Evolutionary conservation across 30 jellyfish, hydroid and myxozoan genomes (phyloP).

Genomic region (Pseudorhiza aurosa): DNA sequence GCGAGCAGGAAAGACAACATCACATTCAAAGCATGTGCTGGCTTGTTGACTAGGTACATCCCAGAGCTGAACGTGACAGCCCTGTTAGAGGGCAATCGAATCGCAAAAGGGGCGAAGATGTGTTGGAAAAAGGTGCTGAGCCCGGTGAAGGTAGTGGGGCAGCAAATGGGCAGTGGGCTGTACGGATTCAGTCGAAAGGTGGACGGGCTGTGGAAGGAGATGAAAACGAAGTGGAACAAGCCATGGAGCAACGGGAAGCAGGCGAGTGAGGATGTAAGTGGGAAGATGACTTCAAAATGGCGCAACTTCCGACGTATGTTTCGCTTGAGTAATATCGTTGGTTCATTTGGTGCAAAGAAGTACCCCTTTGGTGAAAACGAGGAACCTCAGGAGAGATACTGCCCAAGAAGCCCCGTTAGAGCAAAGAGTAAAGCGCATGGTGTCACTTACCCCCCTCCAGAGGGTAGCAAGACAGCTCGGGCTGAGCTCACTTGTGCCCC

Average conservation of each 20-base stretch:
- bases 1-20: background rate
- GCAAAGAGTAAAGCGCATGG: constrained; percentile 11
- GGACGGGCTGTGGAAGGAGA: constrained; percentile 39
- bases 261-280: background rate
- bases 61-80: constrained; percentile 46
- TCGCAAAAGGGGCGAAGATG: constrained; percentile 60
- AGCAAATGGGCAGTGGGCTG: constrained; percentile 42
- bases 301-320: constrained; percentile 43
- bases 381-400: background rate
- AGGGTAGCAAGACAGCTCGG: background rate
- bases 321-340: constrained; percentile 62
- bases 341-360: constrained; percentile 29
- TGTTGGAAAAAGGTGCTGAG: constrained; percentile 61
- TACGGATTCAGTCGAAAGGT: constrained; percentile 31
- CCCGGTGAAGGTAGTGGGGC: constrained; percentile 56
- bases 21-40: constrained; percentile 58
- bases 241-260: background rate
- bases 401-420: background rate
- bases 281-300: constrained; percentile 40
- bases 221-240: constrained; percentile 48
- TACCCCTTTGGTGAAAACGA: background rate
- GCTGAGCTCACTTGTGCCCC: no score
- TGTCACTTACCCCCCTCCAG: constrained; percentile 29
- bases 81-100: constrained; percentile 23
- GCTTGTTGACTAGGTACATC: constrained; percentile 36